Evolutionary conservation across 1,140 invertebrate species (phyloP).

Genomic region (Heliconius nattereri): DNA sequence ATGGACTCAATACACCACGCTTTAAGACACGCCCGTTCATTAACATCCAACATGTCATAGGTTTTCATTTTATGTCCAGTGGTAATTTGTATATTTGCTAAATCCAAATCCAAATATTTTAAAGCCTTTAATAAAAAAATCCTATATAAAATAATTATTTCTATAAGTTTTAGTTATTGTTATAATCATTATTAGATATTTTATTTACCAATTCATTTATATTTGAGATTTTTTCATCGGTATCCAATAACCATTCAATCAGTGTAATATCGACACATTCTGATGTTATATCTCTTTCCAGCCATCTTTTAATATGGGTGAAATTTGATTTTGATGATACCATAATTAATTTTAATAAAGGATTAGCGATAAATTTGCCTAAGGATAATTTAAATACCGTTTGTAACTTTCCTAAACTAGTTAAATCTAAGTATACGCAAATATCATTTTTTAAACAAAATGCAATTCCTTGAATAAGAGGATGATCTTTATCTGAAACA

Average conservation of each 20-base stretch:
- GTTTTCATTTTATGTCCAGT: slow-evolving; percentile 46
- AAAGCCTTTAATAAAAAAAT: slow-evolving; percentile 54
- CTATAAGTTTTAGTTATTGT: neutral
- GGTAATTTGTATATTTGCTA: slow-evolving; percentile 46
- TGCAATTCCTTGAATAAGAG: slow-evolving; percentile 52
- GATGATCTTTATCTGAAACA: slow-evolving; percentile 14
- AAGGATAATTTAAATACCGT: slow-evolving; percentile 48
- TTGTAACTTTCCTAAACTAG: slow-evolving; percentile 37
- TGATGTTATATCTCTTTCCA: slow-evolving; percentile 45
- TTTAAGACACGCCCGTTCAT: slow-evolving; percentile 51
- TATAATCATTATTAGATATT: neutral
- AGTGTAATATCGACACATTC: slow-evolving; percentile 56
- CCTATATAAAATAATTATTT: neutral
- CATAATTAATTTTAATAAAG: slow-evolving; percentile 47
- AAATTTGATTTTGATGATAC: slow-evolving; percentile 52
- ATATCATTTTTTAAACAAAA: slow-evolving; percentile 48
- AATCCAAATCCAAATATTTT: slow-evolving; percentile 64
- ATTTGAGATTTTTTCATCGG: slow-evolving; percentile 57
- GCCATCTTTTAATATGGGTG: slow-evolving; percentile 48
- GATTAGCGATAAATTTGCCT: slow-evolving; percentile 44
- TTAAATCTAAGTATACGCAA: slow-evolving; percentile 63
- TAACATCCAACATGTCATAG: slow-evolving; percentile 48
- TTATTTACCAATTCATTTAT: slow-evolving; percentile 60
- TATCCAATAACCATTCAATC: slow-evolving; percentile 68
- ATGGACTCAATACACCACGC: slow-evolving; percentile 58